A percentile compares a stretch with the other conserved stretches of the same genome.
These are phyloP conservation scores for Acleris laterana DNA, from an alignment of 2,888 invertebrate species.

Conservation along the genomic window DNA sequence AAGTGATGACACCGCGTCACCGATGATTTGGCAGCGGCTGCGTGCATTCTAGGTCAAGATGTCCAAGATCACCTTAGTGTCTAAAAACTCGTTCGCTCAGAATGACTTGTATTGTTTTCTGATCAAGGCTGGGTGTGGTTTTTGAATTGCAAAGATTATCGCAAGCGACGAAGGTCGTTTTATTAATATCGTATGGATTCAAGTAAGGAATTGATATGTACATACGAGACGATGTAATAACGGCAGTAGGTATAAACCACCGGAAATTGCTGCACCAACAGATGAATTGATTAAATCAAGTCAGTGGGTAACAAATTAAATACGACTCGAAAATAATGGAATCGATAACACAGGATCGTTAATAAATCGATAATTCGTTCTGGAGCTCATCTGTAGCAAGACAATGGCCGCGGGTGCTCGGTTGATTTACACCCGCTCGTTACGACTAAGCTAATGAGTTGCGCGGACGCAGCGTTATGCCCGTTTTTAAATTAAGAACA, in stretches of 20 bases:
- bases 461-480: slow-evolving; percentile 59
- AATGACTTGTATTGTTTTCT: slow-evolving; percentile 29
- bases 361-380: slow-evolving; percentile 44
- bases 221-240: slow-evolving; percentile 1
- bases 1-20: slow-evolving; percentile 73
- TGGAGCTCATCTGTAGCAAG: slow-evolving; percentile 54
- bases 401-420: slow-evolving; percentile 76
- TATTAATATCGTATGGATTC: slow-evolving; percentile 14
- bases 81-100: slow-evolving; percentile 40
- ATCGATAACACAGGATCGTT: slow-evolving; percentile 56
- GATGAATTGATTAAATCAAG: slow-evolving; percentile 13
- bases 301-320: slow-evolving; percentile 20
- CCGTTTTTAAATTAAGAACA: slow-evolving; percentile 73
- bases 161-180: slow-evolving; percentile 27
- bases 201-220: slow-evolving; percentile 9
- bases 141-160: slow-evolving; percentile 21
- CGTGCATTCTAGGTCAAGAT: slow-evolving; percentile 76
- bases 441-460: slow-evolving; percentile 76
- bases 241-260: slow-evolving; percentile 4
- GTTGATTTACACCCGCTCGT: slow-evolving; percentile 76
- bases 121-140: slow-evolving; percentile 23
- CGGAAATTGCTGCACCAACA: slow-evolving; percentile 11
- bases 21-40: slow-evolving; percentile 78
- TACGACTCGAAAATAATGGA: slow-evolving; percentile 52
- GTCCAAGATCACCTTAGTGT: slow-evolving; percentile 65